Evolutionary conservation across 2,113 vertebrate species (phyloP).

Genomic region (Stegostoma tigrinum): DNA sequence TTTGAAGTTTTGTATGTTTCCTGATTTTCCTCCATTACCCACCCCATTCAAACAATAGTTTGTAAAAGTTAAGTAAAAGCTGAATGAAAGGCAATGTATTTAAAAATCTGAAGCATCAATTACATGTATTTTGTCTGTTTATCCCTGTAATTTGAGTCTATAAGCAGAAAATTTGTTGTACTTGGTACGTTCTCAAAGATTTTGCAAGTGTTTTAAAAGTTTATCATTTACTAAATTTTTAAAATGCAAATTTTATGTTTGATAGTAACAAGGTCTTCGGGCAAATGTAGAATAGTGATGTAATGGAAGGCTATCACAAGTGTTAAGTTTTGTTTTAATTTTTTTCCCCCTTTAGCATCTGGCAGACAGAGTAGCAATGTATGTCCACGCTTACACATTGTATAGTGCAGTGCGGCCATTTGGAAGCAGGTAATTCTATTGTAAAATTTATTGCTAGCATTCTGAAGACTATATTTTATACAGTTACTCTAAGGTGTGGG

Average conservation of each 20-base stretch:
- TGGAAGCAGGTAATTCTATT: conserved; percentile 77
- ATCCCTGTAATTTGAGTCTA: too few species aligned
- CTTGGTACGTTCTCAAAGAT: background rate
- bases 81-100: background rate
- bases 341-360: conserved; percentile 65
- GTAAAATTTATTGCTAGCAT: background rate
- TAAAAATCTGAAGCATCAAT: background rate
- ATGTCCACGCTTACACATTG: conserved; percentile 91
- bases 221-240: background rate
- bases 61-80: background rate
- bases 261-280: background rate
- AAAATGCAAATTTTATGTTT: too few species aligned
- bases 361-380: conserved; percentile 95
- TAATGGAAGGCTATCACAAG: background rate
- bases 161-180: background rate
- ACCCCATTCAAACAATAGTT: background rate
- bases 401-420: conserved; percentile 97
- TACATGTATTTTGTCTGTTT: background rate
- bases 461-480: conserved; percentile 37
- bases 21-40: too few species aligned
- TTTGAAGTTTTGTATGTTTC: background rate
- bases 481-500: background rate
- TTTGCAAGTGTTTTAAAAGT: background rate
- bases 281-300: background rate
- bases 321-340: background rate